phyloP scores from a whole-genome alignment of 2,797 vertebrate species.

The Lacerta bilineata region DNA sequence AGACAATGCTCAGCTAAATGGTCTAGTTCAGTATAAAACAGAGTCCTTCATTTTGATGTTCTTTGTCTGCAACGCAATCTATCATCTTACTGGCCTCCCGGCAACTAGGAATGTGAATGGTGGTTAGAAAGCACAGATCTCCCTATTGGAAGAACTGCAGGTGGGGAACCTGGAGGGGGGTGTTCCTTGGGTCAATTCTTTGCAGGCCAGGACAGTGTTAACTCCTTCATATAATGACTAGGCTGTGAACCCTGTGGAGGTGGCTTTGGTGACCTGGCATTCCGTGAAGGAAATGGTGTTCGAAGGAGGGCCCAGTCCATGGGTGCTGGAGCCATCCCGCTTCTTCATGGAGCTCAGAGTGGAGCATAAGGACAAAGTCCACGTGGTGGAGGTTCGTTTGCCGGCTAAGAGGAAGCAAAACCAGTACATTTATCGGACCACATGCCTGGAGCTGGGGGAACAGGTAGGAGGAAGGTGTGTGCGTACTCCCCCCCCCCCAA shows the following conservation, averaged over 20 bases:
- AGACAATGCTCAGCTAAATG: no score
- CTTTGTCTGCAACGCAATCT: no score
- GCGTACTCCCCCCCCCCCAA: background rate
- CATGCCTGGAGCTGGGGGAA: slow-evolving; percentile 71
- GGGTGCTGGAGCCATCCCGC: slow-evolving; percentile 71
- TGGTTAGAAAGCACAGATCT: background rate
- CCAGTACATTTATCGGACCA: slow-evolving; percentile 70
- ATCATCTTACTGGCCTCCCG: background rate
- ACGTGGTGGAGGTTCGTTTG: slow-evolving; percentile 51
- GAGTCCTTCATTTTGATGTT: no score
- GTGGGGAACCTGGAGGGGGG: background rate
- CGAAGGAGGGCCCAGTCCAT: slow-evolving; percentile 73
- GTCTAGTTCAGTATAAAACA: no score
- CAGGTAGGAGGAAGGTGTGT: slow-evolving; percentile 71
- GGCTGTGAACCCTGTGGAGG: slow-evolving; percentile 73
- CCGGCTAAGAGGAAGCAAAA: slow-evolving; percentile 69
- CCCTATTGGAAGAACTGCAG: background rate
- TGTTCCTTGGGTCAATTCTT: background rate
- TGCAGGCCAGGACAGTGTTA: no score
- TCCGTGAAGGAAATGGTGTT: slow-evolving; percentile 72
- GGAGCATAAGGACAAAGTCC: slow-evolving; percentile 54
- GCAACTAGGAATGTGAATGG: background rate
- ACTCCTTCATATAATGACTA: slow-evolving; percentile 44
- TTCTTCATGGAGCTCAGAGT: slow-evolving; percentile 75
- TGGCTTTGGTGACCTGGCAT: slow-evolving; percentile 71